Conservation (phyloP, 2,113 vertebrate species). For the Aleadryas rufinucha region DNA sequence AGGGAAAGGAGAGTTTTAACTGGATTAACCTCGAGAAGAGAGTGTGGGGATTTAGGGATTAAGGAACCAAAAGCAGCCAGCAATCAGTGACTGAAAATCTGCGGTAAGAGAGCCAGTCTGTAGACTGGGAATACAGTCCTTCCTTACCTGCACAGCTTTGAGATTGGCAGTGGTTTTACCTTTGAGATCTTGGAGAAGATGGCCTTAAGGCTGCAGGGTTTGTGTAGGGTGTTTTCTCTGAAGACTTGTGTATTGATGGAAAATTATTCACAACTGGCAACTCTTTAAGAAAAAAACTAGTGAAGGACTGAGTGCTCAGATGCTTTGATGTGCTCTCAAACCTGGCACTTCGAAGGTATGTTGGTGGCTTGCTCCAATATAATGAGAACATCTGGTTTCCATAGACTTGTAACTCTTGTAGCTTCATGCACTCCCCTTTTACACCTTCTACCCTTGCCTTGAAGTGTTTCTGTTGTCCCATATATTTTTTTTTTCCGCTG, state of each 20-base stretch:
- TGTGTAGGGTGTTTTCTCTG: neutral
- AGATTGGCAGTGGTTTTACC: neutral
- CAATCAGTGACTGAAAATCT: constrained; percentile 30
- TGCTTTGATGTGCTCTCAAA: neutral
- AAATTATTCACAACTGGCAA: neutral
- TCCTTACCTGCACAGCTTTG: neutral
- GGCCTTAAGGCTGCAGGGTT: neutral
- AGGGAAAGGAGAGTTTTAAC: constrained; percentile 56
- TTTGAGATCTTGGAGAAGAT: neutral
- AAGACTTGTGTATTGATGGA: neutral
- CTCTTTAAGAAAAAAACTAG: neutral
- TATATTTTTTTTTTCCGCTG: neutral
- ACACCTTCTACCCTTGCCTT: neutral
- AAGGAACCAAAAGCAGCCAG: constrained; percentile 48
- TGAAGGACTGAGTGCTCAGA: neutral
- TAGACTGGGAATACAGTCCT: neutral
- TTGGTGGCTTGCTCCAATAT: neutral
- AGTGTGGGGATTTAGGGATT: constrained; percentile 59
- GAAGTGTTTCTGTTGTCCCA: neutral
- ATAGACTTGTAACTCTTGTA: neutral
- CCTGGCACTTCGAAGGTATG: neutral
- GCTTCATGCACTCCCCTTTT: neutral
- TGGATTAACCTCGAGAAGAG: constrained; percentile 62
- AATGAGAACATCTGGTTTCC: neutral
- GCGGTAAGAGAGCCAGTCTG: neutral